Percentiles rank a stretch among this genome's conserved stretches.
Conservation (phyloP, 2,888 invertebrate genomes). For the Chymomyza fuscimana region DNA sequence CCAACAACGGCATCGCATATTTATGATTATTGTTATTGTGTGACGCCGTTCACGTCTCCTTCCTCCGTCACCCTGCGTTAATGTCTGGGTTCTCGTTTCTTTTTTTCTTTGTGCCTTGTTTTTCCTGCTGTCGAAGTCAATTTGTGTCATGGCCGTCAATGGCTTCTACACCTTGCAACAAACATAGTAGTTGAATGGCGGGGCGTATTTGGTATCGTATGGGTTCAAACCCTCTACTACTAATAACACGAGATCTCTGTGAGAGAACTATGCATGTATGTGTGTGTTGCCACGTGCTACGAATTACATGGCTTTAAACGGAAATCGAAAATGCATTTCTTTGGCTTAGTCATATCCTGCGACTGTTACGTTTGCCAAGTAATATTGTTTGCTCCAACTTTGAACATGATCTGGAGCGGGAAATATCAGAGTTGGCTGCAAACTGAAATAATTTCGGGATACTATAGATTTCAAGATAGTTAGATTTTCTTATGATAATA, state of each 20-base stretch:
- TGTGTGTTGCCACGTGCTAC: slow-evolving; percentile 40
- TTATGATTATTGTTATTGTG: slow-evolving; percentile 52
- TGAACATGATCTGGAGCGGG: not conserved
- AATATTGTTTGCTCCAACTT: not conserved
- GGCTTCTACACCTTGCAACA: slow-evolving; percentile 18
- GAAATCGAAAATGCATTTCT: slow-evolving; percentile 58
- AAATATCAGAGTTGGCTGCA: not conserved
- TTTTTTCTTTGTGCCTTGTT: slow-evolving; percentile 1
- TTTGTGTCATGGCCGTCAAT: slow-evolving; percentile 50
- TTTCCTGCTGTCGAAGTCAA: slow-evolving; percentile 39
- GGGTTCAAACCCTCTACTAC: too few species aligned
- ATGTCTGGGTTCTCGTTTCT: too few species aligned
- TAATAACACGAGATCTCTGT: not conserved
- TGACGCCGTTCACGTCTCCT: slow-evolving; percentile 5
- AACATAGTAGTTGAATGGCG: slow-evolving; percentile 29
- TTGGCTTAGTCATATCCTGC: slow-evolving; percentile 39
- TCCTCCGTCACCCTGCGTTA: not conserved
- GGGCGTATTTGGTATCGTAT: too few species aligned
- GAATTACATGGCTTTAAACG: slow-evolving; percentile 52
- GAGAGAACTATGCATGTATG: slow-evolving; percentile 15
- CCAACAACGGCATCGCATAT: slow-evolving; percentile 24
- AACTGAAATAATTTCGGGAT: not conserved
- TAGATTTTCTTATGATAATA: too few species aligned
- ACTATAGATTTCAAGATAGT: too few species aligned
- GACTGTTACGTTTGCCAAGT: slow-evolving; percentile 37